Percentiles rank a stretch among this genome's conserved stretches.
These are phyloP conservation scores for Acestrorhynchus altus DNA, from an alignment of 2,797 vertebrate genomes.

Conservation along the genomic window DNA sequence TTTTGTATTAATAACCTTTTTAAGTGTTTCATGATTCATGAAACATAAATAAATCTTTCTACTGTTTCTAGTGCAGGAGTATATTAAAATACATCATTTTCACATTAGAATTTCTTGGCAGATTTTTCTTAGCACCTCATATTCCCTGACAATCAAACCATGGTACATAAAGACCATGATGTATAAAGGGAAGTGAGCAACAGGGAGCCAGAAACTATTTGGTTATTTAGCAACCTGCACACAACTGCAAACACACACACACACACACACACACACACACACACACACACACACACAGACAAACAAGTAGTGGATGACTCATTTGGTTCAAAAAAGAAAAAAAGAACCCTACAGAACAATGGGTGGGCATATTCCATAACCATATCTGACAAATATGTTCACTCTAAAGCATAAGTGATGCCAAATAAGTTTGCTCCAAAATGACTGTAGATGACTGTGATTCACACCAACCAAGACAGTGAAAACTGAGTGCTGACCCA, in stretches of 20 bases:
- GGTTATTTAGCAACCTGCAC: slow-evolving; percentile 6
- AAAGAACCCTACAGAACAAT: background rate
- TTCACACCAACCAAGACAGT: background rate
- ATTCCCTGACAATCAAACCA: background rate
- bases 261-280: background rate
- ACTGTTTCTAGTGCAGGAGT: slow-evolving; percentile 28
- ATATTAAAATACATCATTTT: background rate
- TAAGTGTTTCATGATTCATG: too few relatives aligned
- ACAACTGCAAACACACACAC: slow-evolving; percentile 4
- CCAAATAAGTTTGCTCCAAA: background rate
- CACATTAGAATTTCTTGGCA: background rate
- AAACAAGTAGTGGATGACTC: background rate
- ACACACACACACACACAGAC: background rate
- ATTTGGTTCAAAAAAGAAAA: background rate
- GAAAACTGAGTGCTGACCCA: background rate
- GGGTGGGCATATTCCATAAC: background rate
- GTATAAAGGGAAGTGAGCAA: background rate
- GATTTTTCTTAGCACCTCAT: too few relatives aligned
- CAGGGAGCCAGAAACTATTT: background rate
- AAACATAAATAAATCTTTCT: slow-evolving; percentile 44
- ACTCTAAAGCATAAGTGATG: background rate
- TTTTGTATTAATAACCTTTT: background rate
- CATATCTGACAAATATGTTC: background rate
- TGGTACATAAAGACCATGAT: slow-evolving; percentile 32
- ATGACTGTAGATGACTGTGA: background rate